These are phyloP conservation scores for Bombus superbus DNA, from an alignment of 1,140 invertebrate species.

Conservation along the genomic window DNA sequence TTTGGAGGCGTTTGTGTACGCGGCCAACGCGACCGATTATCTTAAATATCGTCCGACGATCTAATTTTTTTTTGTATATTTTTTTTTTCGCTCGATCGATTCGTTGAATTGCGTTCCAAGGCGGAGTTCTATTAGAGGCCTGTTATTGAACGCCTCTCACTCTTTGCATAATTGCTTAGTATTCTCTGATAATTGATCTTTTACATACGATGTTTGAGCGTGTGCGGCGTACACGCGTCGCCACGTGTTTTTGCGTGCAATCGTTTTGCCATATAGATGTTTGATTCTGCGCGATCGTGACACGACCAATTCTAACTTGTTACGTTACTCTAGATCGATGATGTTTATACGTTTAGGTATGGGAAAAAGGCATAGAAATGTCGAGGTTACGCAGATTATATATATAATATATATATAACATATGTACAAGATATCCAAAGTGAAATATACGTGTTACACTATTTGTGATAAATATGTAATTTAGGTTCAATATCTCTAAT, in stretches of 20 bases:
- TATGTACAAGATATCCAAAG: too few relatives aligned
- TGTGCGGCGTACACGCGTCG: background rate
- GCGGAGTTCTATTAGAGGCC: background rate
- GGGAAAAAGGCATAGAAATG: too few relatives aligned
- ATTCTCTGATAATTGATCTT: constrained; percentile 8
- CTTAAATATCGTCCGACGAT: background rate
- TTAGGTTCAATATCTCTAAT: background rate
- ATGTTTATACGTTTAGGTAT: background rate
- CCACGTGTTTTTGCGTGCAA: constrained; percentile 7
- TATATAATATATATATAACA: too few relatives aligned
- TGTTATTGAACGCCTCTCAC: too few relatives aligned
- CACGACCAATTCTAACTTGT: background rate
- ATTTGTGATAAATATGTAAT: too few relatives aligned
- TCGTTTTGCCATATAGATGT: background rate
- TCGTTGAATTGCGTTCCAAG: constrained; percentile 27
- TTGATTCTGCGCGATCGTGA: background rate
- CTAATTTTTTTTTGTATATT: background rate
- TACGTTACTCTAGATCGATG: background rate
- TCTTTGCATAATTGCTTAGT: background rate
- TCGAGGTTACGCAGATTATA: too few relatives aligned
- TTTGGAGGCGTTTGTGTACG: background rate
- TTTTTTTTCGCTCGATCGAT: background rate
- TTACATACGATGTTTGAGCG: too few relatives aligned
- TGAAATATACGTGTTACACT: too few relatives aligned
- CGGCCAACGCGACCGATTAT: constrained; percentile 6